These are phyloP conservation scores for Argyresthia albistria DNA, from an alignment of 2,888 invertebrate species.

Conservation along the genomic window DNA sequence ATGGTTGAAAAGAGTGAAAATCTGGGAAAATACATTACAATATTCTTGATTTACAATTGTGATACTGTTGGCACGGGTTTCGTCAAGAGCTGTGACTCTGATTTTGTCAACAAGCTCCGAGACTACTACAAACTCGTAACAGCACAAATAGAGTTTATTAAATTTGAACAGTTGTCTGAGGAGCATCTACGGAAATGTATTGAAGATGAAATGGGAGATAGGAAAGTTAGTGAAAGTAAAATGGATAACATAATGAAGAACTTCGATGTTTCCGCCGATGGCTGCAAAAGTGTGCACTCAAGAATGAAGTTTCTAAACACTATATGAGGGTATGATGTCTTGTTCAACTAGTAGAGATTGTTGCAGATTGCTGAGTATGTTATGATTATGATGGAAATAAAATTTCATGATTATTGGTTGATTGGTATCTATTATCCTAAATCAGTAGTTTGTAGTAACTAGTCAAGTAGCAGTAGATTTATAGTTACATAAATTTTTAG, in stretches of 20 bases:
- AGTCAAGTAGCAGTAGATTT: no score
- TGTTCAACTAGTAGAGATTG: background rate
- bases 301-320: constrained; percentile 47
- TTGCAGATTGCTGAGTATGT: no score
- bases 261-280: constrained; percentile 51
- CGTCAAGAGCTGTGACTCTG: constrained; percentile 30
- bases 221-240: constrained; percentile 18
- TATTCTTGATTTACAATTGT: constrained; percentile 53
- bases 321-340: constrained; percentile 1
- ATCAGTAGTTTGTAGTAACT: no score
- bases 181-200: constrained; percentile 44
- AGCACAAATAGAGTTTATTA: constrained; percentile 31
- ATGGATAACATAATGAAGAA: constrained; percentile 34
- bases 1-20: constrained; percentile 37
- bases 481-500: no score
- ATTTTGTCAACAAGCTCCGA: constrained; percentile 25
- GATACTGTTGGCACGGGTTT: constrained; percentile 25
- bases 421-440: background rate
- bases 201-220: constrained; percentile 30
- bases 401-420: background rate
- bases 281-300: constrained; percentile 59
- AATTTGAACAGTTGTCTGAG: constrained; percentile 37
- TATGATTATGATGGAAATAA: background rate
- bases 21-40: constrained; percentile 34
- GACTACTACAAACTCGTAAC: constrained; percentile 27